A percentile compares a stretch with the other conserved stretches of the same genome.
phyloP scores from a whole-genome alignment of 2,113 vertebrate genomes.

The Caloenas nicobarica region DNA sequence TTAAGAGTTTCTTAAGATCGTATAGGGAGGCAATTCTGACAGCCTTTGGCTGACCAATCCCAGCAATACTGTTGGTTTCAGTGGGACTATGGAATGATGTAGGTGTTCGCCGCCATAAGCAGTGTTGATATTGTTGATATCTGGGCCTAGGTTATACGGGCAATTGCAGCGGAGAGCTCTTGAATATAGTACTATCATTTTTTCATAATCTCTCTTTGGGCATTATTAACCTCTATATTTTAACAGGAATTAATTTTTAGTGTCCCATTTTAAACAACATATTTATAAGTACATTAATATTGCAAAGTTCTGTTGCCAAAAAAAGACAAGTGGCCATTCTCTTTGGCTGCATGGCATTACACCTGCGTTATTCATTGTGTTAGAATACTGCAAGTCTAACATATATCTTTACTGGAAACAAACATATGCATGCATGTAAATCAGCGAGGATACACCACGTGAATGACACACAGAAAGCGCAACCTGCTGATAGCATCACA shows the following conservation, averaged over 20 bases:
- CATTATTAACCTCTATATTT: neutral
- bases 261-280: neutral
- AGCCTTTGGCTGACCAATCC: neutral
- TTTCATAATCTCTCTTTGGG: neutral
- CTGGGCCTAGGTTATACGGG: neutral
- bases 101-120: neutral
- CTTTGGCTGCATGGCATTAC: neutral
- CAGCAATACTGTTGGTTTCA: neutral
- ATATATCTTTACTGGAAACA: neutral
- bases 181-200: neutral
- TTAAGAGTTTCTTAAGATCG: neutral
- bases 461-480: neutral
- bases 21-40: neutral
- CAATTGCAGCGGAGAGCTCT: neutral
- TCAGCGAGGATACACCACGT: fast-evolving
- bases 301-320: neutral
- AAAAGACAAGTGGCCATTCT: neutral
- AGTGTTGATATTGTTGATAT: neutral
- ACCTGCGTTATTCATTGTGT: neutral
- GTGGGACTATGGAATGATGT: neutral
- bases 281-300: neutral
- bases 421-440: neutral
- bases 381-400: neutral
- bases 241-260: neutral
- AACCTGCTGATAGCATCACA: neutral